phyloP scores from a whole-genome alignment of 2,797 vertebrate species.

The Clarias pachynema region DNA sequence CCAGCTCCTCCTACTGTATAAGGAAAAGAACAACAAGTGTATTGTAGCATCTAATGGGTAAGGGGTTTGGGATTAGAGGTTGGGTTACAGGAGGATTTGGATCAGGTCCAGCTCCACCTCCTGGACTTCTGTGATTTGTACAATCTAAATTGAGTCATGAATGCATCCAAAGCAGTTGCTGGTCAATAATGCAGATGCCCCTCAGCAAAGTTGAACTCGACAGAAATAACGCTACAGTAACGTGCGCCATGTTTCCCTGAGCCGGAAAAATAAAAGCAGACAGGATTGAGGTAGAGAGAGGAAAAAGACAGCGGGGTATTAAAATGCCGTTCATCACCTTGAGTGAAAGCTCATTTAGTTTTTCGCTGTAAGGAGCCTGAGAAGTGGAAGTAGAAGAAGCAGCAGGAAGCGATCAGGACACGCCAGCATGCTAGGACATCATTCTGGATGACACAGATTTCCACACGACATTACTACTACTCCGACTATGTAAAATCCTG shows the following conservation, averaged over 20 bases:
- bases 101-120: background rate
- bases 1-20: background rate
- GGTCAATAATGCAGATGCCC: background rate
- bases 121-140: background rate
- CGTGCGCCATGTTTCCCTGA: background rate
- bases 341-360: constrained; percentile 33
- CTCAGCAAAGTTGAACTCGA: background rate
- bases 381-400: background rate
- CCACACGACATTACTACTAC: background rate
- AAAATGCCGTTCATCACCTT: constrained; percentile 46
- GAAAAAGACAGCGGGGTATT: constrained; percentile 32
- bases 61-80: background rate
- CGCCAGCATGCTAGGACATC: background rate
- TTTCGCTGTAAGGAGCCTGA: constrained; percentile 21
- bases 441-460: background rate
- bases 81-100: background rate
- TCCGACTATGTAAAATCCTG: background rate
- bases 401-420: constrained; percentile 10
- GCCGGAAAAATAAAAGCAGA: constrained; percentile 2
- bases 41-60: background rate
- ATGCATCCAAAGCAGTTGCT: background rate
- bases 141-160: background rate
- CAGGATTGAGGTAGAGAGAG: constrained; percentile 12
- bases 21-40: too few relatives aligned
- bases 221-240: background rate